A percentile compares a stretch with the other conserved stretches of the same genome.
phyloP scores from a whole-genome alignment of 2,113 vertebrate genomes.

The Amblyornis subalaris region DNA sequence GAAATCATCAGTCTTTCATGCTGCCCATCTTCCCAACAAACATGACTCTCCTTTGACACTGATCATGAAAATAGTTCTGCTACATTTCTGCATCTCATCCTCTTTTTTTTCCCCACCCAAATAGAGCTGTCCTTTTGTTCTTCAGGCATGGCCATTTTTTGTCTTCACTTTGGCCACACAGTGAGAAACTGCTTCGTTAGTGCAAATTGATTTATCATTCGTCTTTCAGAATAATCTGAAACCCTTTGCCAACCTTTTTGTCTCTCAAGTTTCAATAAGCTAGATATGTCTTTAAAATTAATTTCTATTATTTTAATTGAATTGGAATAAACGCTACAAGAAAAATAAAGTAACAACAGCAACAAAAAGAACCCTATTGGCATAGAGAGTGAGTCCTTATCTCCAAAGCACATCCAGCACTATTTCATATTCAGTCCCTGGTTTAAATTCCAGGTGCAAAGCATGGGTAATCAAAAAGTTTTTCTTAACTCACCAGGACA shows the following conservation, averaged over 20 bases:
- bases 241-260: not conserved
- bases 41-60: not conserved
- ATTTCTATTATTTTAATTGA: not conserved
- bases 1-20: not conserved
- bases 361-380: not conserved
- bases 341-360: not conserved
- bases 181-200: not conserved
- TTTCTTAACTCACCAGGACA: slow-evolving; percentile 42
- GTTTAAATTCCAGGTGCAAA: slow-evolving; percentile 47
- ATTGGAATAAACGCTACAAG: not conserved
- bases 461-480: slow-evolving; percentile 51
- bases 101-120: not conserved
- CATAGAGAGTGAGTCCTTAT: slow-evolving; percentile 5
- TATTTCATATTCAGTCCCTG: not conserved
- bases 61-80: not conserved
- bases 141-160: not conserved
- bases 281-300: not conserved
- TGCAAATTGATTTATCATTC: not conserved
- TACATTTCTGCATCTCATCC: not conserved
- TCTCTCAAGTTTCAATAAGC: not conserved
- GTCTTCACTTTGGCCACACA: not conserved
- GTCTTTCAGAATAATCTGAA: not conserved
- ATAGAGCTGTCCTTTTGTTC: not conserved
- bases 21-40: not conserved
- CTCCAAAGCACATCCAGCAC: slow-evolving; percentile 34